A percentile compares a stretch with the other conserved stretches of the same genome.
Evolutionary conservation across 2,797 vertebrate species (phyloP).

Genomic region (Tinamus major): DNA sequence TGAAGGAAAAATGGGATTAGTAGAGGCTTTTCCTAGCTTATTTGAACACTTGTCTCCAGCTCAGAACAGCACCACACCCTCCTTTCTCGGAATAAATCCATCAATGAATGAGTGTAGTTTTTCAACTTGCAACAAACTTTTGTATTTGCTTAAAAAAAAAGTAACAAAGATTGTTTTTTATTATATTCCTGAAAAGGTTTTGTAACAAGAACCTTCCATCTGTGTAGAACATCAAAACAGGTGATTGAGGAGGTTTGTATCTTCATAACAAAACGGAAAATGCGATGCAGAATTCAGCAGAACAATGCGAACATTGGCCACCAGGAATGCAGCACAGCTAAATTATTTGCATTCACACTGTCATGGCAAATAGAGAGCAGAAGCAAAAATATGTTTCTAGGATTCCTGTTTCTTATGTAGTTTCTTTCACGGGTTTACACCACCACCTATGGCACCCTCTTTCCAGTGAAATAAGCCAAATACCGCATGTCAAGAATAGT

Average conservation of each 20-base stretch:
- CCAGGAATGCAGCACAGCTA: neutral
- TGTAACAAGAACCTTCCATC: neutral
- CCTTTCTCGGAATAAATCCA: slow-evolving; percentile 65
- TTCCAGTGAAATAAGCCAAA: neutral
- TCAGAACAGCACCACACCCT: slow-evolving; percentile 50
- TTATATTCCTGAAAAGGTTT: neutral
- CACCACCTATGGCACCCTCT: neutral
- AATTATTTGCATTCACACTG: neutral
- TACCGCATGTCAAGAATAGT: neutral
- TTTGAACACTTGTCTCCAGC: slow-evolving; percentile 19
- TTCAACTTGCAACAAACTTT: neutral
- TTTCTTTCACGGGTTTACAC: neutral
- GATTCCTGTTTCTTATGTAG: neutral
- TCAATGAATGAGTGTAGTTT: slow-evolving; percentile 32
- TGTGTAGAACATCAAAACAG: neutral
- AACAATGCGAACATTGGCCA: neutral
- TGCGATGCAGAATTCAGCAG: neutral
- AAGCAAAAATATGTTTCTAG: neutral
- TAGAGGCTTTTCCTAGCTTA: slow-evolving; percentile 8
- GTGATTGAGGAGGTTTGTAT: neutral
- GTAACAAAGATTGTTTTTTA: neutral
- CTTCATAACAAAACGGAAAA: neutral
- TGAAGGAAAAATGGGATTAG: slow-evolving; percentile 26
- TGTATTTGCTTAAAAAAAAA: neutral
- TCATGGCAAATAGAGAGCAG: neutral